These are phyloP conservation scores for Pogonophryne albipinna DNA, from an alignment of 2,797 vertebrate genomes.

Conservation along the genomic window DNA sequence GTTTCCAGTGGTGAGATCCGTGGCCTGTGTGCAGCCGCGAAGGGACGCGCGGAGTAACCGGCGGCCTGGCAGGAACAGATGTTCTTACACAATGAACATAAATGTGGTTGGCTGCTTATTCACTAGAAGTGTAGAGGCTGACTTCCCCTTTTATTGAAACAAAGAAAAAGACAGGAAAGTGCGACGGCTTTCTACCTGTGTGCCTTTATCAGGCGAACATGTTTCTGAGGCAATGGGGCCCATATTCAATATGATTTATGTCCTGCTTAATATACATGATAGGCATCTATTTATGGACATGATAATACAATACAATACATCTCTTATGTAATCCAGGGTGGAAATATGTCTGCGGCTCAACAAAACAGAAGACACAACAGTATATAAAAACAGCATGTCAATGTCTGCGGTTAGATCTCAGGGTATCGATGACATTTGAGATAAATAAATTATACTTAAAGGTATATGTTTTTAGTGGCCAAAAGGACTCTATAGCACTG, in stretches of 20 bases:
- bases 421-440: no score
- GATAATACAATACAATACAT: not conserved
- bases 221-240: slow-evolving; percentile 55
- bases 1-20: slow-evolving; percentile 77
- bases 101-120: slow-evolving; percentile 59
- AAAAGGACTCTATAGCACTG: no score
- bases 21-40: slow-evolving; percentile 61
- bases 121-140: slow-evolving; percentile 51
- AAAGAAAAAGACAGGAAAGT: slow-evolving; percentile 53
- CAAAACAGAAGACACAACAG: no score
- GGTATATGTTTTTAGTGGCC: no score
- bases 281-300: slow-evolving; percentile 39
- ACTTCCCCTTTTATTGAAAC: slow-evolving; percentile 55
- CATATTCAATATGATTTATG: slow-evolving; percentile 44
- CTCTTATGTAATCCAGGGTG: no score
- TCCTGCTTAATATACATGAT: slow-evolving; percentile 38
- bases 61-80: slow-evolving; percentile 77
- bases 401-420: no score
- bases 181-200: slow-evolving; percentile 45
- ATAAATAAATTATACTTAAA: no score
- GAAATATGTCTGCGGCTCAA: no score
- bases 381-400: no score
- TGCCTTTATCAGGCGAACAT: slow-evolving; percentile 33
- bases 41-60: slow-evolving; percentile 60
- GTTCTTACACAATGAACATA: slow-evolving; percentile 72